These are phyloP conservation scores for Cephus spinipes DNA, from an alignment of 2,888 invertebrate genomes.

Conservation along the genomic window DNA sequence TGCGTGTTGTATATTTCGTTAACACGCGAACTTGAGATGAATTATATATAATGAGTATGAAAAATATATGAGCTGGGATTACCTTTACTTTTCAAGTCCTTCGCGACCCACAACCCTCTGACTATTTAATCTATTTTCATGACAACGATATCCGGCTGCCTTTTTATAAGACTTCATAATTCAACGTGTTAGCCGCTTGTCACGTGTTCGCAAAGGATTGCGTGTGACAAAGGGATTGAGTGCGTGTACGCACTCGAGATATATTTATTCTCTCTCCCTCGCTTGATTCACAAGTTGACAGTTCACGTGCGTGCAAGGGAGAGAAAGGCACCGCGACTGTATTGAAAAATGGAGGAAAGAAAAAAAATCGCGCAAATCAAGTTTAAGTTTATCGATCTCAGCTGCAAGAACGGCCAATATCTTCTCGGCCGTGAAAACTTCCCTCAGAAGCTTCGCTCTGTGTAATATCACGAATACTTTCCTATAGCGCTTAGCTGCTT, in stretches of 20 bases:
- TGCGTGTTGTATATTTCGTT: neutral
- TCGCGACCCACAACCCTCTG: neutral
- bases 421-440: neutral
- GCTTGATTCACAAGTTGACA: neutral
- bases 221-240: neutral
- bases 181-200: neutral
- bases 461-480: neutral
- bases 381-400: neutral
- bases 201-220: constrained; percentile 2
- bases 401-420: neutral
- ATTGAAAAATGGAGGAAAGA: neutral
- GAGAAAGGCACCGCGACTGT: neutral
- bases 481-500: neutral
- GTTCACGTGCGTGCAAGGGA: neutral
- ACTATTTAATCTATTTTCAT: constrained; percentile 4
- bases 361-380: neutral
- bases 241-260: neutral
- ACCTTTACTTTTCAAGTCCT: neutral
- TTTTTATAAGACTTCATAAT: neutral
- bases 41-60: neutral
- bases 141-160: neutral
- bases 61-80: neutral
- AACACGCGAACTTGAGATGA: neutral
- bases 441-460: neutral
- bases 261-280: neutral